Evolutionary conservation across 2,113 vertebrate species (phyloP), one percentile per base, ranked within the genome.

Genomic region (Procavia capensis): DNA sequence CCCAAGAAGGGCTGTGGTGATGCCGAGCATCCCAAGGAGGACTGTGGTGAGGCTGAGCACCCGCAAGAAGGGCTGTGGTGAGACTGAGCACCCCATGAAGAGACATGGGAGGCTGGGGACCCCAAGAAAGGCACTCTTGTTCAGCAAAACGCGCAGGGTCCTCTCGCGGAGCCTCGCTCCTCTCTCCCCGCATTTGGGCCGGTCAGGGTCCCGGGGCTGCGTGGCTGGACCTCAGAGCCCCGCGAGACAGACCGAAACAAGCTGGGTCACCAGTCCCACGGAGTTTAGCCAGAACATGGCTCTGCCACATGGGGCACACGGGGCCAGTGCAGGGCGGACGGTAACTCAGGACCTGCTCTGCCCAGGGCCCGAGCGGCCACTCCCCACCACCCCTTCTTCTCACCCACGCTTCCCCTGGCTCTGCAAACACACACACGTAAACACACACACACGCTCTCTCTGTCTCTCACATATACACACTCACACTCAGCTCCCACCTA

Each of bases 281-380:
- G n/a, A 41, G 3, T 47, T 87, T 6, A 16, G 59, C 13, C 45
- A 34, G 59, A 74, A 57, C 0, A 11, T 8, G 39, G 29, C 14
- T 4, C 0, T 1, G 0, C 3, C 24, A 68, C 5, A 59, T 5
- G 3, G 47, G 74, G 13, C 3, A 1, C 13, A 50, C 16, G 6
- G 20, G 8, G 20, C 9, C 1, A 0, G 34, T 68, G 54, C 17
- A 20, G 29, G 0, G 2, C 19, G 16, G 6, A 47, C 13, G 0
- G 0, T 0, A 8, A 19, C 50, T 74, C 45, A 6, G 20, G 45
- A 36, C 54, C 27, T 14, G 45, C 61, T 59, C 50, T 29, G 1
- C 34, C 54, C 17, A 4, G 1, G 0, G 75, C n/a, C 34, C n/a
- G n/a, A 27, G 34, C 0, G 0, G 9, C 24, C 75, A 19, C 87